These are phyloP conservation scores for Axea sp. DNA, from an alignment of 2,888 invertebrate genomes.

Conservation along the genomic window DNA sequence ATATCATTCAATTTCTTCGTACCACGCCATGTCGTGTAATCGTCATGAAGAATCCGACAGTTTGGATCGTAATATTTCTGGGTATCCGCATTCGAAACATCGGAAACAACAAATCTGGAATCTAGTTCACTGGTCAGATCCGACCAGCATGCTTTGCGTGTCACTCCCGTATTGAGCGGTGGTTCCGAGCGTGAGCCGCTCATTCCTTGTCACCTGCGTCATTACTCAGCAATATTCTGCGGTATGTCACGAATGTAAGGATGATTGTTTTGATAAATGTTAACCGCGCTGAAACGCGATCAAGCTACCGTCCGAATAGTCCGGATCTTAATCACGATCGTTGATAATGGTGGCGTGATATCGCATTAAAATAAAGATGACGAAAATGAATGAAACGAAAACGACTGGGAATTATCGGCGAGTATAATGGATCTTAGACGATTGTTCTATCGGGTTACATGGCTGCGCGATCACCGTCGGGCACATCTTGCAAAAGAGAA, in stretches of 20 bases:
- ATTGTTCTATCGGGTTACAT: constrained; percentile 57
- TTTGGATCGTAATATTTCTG: constrained; percentile 24
- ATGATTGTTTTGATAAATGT: constrained; percentile 56
- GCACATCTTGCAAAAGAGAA: constrained; percentile 66
- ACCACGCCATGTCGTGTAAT: too few relatives aligned
- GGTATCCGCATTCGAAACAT: constrained; percentile 11
- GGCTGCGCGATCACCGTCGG: constrained; percentile 52
- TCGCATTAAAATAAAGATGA: not conserved
- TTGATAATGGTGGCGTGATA: not conserved
- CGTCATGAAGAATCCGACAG: constrained; percentile 31
- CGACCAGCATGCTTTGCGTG: constrained; percentile 33
- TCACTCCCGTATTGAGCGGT: constrained; percentile 40
- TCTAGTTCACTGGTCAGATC: constrained; percentile 30
- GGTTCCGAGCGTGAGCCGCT: constrained; percentile 31
- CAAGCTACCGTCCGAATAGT: constrained; percentile 15
- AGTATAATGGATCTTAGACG: constrained; percentile 61
- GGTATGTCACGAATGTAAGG: constrained; percentile 45
- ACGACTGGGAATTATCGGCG: constrained; percentile 20
- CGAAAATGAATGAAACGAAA: constrained; percentile 27
- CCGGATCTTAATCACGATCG: constrained; percentile 4
- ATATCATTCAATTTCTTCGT: too few relatives aligned
- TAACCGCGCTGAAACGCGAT: constrained; percentile 10
- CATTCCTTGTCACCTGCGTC: constrained; percentile 55
- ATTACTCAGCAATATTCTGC: constrained; percentile 45
- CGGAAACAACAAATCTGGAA: constrained; percentile 38